These are phyloP conservation scores for Ophioninae sp. DNA, from an alignment of 2,888 invertebrate genomes.

Conservation along the genomic window DNA sequence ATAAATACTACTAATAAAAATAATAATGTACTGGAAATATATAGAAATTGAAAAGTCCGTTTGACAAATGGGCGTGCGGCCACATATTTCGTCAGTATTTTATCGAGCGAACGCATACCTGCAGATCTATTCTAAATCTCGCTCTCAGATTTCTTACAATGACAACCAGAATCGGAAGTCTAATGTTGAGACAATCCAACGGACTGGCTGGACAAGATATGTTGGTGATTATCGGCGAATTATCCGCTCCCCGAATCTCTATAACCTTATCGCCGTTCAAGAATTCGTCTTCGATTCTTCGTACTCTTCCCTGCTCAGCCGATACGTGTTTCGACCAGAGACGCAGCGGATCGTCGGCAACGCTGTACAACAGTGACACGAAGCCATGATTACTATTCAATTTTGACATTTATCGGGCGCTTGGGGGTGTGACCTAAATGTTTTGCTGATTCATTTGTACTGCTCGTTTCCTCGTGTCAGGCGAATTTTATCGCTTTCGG, in stretches of 20 bases:
- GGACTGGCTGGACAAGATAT: conserved; percentile 91
- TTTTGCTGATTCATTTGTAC: conserved; percentile 17
- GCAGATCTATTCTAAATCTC: conserved; percentile 97
- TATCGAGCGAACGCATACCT: conserved; percentile 83
- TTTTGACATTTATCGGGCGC: conserved; percentile 52
- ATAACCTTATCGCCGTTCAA: conserved; percentile 67
- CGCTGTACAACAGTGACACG: conserved; percentile 66
- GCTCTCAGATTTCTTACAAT: conserved; percentile 97
- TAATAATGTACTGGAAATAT: background rate
- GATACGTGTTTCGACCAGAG: conserved; percentile 68
- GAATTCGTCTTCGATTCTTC: conserved; percentile 64
- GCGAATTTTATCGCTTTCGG: background rate
- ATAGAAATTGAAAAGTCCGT: background rate
- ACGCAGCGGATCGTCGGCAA: conserved; percentile 64
- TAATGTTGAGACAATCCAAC: conserved; percentile 94
- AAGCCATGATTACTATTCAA: conserved; percentile 63
- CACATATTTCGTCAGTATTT: too few relatives aligned
- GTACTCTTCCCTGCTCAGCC: conserved; percentile 63
- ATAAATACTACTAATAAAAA: background rate
- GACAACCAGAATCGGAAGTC: conserved; percentile 95
- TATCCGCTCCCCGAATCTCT: conserved; percentile 66
- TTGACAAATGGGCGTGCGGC: too few relatives aligned
- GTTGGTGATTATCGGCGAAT: conserved; percentile 61
- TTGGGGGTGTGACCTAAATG: conserved; percentile 1
- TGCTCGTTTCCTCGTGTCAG: conserved; percentile 25